A percentile compares a stretch with the other conserved stretches of the same genome.
phyloP scores from a whole-genome alignment of 2,797 vertebrate genomes.

The Perodicticus potto region DNA sequence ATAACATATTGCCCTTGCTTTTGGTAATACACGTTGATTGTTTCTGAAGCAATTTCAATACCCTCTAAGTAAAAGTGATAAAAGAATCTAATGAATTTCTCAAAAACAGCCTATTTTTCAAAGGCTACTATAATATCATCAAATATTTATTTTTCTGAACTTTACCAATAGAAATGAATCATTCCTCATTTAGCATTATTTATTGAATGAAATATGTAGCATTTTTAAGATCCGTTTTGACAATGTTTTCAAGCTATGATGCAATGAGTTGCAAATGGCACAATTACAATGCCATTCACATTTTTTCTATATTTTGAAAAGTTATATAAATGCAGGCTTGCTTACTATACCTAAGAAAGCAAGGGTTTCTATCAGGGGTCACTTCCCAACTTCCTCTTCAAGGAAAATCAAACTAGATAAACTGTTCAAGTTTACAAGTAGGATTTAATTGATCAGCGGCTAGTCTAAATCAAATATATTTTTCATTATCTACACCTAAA shows the following conservation, averaged over 20 bases:
- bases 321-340: background rate
- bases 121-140: slow-evolving; percentile 66
- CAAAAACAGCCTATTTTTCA: background rate
- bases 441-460: background rate
- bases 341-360: background rate
- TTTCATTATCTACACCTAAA: background rate
- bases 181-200: slow-evolving; percentile 43
- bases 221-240: slow-evolving; percentile 55
- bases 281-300: background rate
- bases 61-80: slow-evolving; percentile 67
- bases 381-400: background rate
- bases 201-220: slow-evolving; percentile 17
- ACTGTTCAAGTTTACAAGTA: background rate
- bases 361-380: background rate
- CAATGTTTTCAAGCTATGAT: slow-evolving; percentile 32
- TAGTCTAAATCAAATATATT: background rate
- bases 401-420: background rate
- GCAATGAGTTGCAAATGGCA: background rate
- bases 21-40: slow-evolving; percentile 46
- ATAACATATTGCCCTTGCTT: background rate
- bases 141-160: slow-evolving; percentile 73
- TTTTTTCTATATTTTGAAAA: slow-evolving; percentile 36
- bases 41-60: slow-evolving; percentile 66
- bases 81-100: slow-evolving; percentile 77
- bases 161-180: slow-evolving; percentile 58